Evolutionary conservation across 2,113 vertebrate species (phyloP).

Genomic region (Indicator maculatus): DNA sequence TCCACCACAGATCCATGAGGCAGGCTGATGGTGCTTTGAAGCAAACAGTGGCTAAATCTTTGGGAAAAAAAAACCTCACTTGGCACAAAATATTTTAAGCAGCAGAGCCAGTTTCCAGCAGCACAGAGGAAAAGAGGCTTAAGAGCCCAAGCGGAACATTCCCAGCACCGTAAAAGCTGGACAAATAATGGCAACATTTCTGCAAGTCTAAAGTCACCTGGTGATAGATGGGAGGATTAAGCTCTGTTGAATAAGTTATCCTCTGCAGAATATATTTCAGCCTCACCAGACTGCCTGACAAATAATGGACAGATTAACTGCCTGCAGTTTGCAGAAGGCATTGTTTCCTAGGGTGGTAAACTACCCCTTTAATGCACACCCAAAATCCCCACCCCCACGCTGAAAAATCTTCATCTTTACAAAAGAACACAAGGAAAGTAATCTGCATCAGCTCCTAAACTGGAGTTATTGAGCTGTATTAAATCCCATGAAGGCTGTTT

Average conservation of each 20-base stretch:
- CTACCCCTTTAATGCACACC: not conserved
- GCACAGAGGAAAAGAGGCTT: slow-evolving; percentile 4
- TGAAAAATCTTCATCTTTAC: not conserved
- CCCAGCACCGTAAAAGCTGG: not conserved
- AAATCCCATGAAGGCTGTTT: not conserved
- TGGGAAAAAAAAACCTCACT: not conserved
- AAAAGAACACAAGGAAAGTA: not conserved
- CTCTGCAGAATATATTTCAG: slow-evolving; percentile 11
- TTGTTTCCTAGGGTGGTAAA: not conserved
- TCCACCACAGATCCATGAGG: not conserved
- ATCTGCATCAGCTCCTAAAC: not conserved
- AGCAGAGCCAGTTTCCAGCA: not conserved
- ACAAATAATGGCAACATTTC: slow-evolving; percentile 35
- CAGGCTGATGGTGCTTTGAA: not conserved
- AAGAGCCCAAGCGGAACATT: not conserved
- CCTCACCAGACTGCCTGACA: not conserved
- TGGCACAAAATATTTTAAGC: not conserved
- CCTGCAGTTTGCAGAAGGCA: not conserved
- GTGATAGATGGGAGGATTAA: slow-evolving; percentile 43
- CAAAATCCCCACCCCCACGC: not conserved
- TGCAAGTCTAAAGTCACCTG: not conserved
- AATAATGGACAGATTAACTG: slow-evolving; percentile 18
- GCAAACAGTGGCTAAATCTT: not conserved
- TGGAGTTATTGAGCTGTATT: slow-evolving; percentile 3
- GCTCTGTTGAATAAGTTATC: slow-evolving; percentile 7